A percentile compares a stretch with the other conserved stretches of the same genome.
phyloP scores from a whole-genome alignment of 2,888 invertebrate species.

The Drosophila tripunctata region DNA sequence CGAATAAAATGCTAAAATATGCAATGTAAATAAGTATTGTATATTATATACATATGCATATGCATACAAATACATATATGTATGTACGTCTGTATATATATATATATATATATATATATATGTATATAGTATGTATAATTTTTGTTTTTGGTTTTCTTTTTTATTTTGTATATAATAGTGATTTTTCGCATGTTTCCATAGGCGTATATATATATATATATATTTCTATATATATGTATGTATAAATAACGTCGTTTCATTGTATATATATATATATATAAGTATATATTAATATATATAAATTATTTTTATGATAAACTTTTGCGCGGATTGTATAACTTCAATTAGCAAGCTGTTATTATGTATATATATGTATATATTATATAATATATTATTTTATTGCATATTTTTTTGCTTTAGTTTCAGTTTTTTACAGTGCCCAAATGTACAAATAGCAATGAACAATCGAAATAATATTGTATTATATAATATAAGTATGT shows the following conservation, averaged over 20 bases:
- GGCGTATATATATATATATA: slow-evolving; percentile 49
- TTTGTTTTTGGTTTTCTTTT: slow-evolving; percentile 1
- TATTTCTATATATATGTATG: slow-evolving; percentile 24
- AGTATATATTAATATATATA: slow-evolving; percentile 37
- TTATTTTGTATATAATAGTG: slow-evolving; percentile 61
- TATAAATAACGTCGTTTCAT: slow-evolving; percentile 63
- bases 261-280: slow-evolving; percentile 41
- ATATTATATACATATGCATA: slow-evolving; percentile 43
- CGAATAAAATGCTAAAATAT: slow-evolving; percentile 75
- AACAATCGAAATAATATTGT: slow-evolving; percentile 30
- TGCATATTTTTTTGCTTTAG: background rate
- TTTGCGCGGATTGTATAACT: slow-evolving; percentile 40
- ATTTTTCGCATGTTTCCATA: slow-evolving; percentile 55
- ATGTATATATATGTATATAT: slow-evolving; percentile 24
- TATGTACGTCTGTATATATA: slow-evolving; percentile 40
- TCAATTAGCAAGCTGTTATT: slow-evolving; percentile 49
- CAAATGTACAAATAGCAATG: slow-evolving; percentile 56
- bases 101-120: slow-evolving; percentile 50
- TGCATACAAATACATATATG: slow-evolving; percentile 33
- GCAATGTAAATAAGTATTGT: slow-evolving; percentile 76
- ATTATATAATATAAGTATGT: background rate
- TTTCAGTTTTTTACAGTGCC: slow-evolving; percentile 57
- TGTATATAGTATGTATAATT: slow-evolving; percentile 19
- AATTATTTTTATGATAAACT: slow-evolving; percentile 29
- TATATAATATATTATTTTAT: slow-evolving; percentile 1